Evolutionary conservation across 2,888 invertebrate genomes (phyloP).

Genomic region (Drosophila crucigera): DNA sequence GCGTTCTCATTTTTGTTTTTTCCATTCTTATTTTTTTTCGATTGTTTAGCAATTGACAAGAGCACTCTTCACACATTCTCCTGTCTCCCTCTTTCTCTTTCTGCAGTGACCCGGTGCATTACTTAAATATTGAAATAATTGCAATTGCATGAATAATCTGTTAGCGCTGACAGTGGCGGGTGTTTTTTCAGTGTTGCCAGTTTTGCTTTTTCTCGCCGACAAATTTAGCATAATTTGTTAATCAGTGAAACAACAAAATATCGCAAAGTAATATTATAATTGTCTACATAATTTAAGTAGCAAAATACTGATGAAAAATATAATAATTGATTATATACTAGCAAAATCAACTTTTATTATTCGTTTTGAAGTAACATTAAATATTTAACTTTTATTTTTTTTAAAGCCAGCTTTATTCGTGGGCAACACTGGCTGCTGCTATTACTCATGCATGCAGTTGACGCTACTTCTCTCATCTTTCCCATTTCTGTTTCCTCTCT

Average conservation of each 20-base stretch:
- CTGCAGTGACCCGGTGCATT: slow-evolving; percentile 53
- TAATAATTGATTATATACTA: background rate
- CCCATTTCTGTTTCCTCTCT: background rate
- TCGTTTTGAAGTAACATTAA: background rate
- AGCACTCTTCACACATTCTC: slow-evolving; percentile 7
- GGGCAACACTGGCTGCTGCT: slow-evolving; percentile 18
- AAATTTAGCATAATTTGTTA: background rate
- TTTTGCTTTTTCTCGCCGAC: background rate
- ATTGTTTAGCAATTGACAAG: slow-evolving; percentile 66
- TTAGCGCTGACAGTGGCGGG: slow-evolving; percentile 31
- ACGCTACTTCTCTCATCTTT: slow-evolving; percentile 3
- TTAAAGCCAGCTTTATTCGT: background rate
- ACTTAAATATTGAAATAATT: slow-evolving; percentile 65
- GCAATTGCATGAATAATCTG: slow-evolving; percentile 36
- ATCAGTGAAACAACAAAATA: background rate
- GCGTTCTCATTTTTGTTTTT: slow-evolving; percentile 25
- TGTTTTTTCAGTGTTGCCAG: slow-evolving; percentile 2
- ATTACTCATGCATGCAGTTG: slow-evolving; percentile 67
- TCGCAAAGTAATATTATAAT: background rate
- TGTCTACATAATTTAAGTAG: background rate
- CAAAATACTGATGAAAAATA: background rate
- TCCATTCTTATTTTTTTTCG: slow-evolving; percentile 30
- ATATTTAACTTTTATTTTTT: background rate
- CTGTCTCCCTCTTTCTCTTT: background rate
- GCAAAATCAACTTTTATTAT: background rate